Evolutionary conservation across 2,113 vertebrate species (phyloP), one percentile per base, ranked within the genome.

Genomic region (Callaeas wilsoni): DNA sequence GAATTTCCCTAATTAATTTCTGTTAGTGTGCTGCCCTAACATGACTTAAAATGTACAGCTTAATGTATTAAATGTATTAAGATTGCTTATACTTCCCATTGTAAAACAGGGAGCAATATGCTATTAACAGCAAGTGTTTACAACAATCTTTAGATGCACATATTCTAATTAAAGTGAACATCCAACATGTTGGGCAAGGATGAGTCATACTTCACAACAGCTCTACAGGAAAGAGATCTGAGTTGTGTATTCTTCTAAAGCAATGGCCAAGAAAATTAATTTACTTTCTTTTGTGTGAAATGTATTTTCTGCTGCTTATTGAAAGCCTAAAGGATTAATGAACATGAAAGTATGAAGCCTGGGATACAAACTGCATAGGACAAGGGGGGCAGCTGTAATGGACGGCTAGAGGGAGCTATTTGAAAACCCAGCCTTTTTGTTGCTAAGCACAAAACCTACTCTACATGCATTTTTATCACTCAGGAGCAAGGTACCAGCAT

Each of bases 131-230:
- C 69, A 81, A 88, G 68, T 86, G 64, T 92, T 94, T 87, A 92
- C 73, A 87, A 84, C 41, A 71, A 63, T 93, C 77, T 96, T 94
- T 90, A 92, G 75, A 95, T 93, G 91, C 68, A 89, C 20, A 68
- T 76, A 89, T 91, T 96, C 77, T 95, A 96, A 96, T 97, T 94
- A 70, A 95, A 96, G 53, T 75, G 80, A 96, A 74, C 57, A 76
- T 69, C 65, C 79, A 91, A 59, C 37, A 63, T 70, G 42, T 94
- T 94, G 83, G 65, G 87, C 68, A 76, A 94, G 81, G 88, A 94
- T 85, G 70, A 96, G 73, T 97, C 94, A 95, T 33, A 21, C 50
- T 90, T 62, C 62, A 75, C 26, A 95, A 92, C 29, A 81, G 79
- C 89, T 93, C 93, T 80, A 62, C 82, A 91, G 89, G 87, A 82